phyloP scores from a whole-genome alignment of 2,888 invertebrate genomes.

The Graphium colonna region DNA sequence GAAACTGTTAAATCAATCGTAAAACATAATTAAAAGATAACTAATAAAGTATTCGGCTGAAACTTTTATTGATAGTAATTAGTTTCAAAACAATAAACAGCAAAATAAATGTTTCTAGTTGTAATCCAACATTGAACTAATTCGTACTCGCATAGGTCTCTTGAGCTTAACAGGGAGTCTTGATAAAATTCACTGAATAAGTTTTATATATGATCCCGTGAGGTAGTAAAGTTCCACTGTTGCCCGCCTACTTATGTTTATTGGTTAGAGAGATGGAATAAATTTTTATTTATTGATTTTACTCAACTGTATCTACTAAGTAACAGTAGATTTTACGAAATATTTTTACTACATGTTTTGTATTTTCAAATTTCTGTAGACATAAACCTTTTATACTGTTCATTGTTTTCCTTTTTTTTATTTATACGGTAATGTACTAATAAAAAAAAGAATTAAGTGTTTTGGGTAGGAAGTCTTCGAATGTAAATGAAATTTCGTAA shows the following conservation, averaged over 20 bases:
- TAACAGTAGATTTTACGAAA: background rate
- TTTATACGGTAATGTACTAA: no score
- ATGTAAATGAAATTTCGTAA: no score
- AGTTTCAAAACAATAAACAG: background rate
- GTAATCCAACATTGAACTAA: background rate
- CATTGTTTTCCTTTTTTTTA: no score
- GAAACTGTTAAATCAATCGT: no score
- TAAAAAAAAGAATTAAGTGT: no score
- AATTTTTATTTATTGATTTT: background rate
- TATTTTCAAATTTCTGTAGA: no score
- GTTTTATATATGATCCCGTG: slow-evolving; percentile 5
- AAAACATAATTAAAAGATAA: background rate
- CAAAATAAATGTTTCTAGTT: background rate
- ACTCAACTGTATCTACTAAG: background rate
- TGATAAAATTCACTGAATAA: slow-evolving; percentile 8
- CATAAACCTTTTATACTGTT: no score
- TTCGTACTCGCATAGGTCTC: background rate
- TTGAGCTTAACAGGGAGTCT: slow-evolving; percentile 1
- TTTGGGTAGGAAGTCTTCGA: background rate
- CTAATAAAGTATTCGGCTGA: no score
- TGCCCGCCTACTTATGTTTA: background rate
- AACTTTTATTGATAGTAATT: background rate
- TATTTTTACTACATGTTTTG: background rate
- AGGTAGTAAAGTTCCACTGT: slow-evolving; percentile 8
- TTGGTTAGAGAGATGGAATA: slow-evolving; percentile 1